Conservation (phyloP, 2,113 vertebrate species). For the Thomomys bottae region DNA sequence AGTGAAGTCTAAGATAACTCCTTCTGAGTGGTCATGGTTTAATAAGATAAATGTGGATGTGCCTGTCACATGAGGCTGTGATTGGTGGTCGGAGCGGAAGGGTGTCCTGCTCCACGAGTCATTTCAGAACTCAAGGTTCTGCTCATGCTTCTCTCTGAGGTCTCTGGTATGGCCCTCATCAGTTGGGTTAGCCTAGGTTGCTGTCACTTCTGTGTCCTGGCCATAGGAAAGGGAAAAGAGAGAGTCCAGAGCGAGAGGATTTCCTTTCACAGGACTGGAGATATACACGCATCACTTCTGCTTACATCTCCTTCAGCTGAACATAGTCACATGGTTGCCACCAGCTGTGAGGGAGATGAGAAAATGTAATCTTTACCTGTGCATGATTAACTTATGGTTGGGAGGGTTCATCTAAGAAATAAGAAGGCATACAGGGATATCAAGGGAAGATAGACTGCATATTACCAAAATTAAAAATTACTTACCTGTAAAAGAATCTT, state of each 20-base stretch:
- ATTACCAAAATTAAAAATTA: constrained; percentile 32
- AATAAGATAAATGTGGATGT: neutral
- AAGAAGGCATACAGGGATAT: neutral
- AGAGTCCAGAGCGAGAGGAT: neutral
- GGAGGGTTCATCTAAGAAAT: neutral
- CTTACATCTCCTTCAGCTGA: neutral
- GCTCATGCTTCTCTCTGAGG: neutral
- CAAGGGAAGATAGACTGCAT: constrained; percentile 16
- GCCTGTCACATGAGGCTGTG: neutral
- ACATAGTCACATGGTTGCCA: neutral
- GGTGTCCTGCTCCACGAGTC: neutral
- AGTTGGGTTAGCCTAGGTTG: neutral
- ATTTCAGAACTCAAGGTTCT: neutral
- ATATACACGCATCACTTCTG: neutral
- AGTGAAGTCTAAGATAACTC: neutral
- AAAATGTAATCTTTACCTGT: neutral
- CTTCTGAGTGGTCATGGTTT: neutral
- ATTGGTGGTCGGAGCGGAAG: neutral
- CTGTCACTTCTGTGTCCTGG: neutral
- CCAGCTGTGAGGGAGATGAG: neutral
- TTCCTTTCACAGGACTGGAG: neutral
- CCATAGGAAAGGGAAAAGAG: neutral
- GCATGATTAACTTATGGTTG: neutral
- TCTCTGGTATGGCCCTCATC: neutral
- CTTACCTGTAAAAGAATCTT: neutral